A percentile compares a stretch with the other conserved stretches of the same genome.
phyloP scores from a whole-genome alignment of 2,797 vertebrate species.

The Perodicticus potto region DNA sequence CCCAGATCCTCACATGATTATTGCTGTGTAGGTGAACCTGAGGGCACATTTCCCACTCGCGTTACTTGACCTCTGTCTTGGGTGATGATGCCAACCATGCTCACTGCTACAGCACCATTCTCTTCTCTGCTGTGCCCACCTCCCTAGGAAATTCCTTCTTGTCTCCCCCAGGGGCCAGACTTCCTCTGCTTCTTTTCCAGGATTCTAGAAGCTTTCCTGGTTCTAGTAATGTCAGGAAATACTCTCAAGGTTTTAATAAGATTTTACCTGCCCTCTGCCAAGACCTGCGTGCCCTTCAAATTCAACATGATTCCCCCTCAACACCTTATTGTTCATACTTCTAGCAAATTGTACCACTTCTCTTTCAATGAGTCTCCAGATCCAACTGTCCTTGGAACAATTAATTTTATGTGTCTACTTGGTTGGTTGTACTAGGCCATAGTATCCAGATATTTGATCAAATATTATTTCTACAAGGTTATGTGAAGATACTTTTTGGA shows the following conservation, averaged over 20 bases:
- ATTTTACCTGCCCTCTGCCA: background rate
- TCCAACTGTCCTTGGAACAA: background rate
- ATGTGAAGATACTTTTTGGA: background rate
- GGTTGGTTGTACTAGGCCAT: too few species aligned
- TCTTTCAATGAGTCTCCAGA: background rate
- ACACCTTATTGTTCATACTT: background rate
- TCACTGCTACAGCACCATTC: rapidly evolving
- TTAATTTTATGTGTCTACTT: background rate
- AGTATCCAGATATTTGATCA: background rate
- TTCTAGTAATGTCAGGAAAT: too few species aligned
- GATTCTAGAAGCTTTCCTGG: background rate
- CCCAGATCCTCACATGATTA: background rate
- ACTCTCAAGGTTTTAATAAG: background rate
- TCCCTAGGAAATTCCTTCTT: background rate
- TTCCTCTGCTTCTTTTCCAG: background rate
- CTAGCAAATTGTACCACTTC: background rate
- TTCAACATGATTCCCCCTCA: background rate
- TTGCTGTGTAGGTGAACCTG: background rate
- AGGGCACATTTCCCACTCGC: background rate
- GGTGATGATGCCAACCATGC: too few species aligned
- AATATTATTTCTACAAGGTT: background rate
- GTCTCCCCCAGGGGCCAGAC: background rate
- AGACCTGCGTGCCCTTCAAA: background rate
- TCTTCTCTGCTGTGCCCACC: too few species aligned
- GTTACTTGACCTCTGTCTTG: background rate